A percentile compares a stretch with the other conserved stretches of the same genome.
Evolutionary conservation across 2,888 invertebrate species (phyloP).

Genomic region (Pammene aurita): DNA sequence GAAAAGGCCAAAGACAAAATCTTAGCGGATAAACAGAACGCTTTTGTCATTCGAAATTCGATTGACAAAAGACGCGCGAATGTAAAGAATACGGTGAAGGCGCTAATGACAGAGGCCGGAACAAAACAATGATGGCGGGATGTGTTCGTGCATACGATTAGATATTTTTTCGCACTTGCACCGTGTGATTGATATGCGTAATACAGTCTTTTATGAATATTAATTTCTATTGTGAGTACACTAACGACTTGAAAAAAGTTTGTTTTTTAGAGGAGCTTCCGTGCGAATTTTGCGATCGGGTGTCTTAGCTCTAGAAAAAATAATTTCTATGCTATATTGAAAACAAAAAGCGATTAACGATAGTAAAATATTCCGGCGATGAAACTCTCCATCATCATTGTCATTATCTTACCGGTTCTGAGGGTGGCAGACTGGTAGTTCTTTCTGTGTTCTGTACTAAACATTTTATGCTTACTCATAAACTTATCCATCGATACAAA

Average conservation of each 20-base stretch:
- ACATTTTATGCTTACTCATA: too few relatives aligned
- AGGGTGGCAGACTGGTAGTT: too few relatives aligned
- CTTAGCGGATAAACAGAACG: conserved; percentile 77
- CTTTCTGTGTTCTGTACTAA: too few relatives aligned
- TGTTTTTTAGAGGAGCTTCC: conserved; percentile 61
- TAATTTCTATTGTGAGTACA: conserved; percentile 68
- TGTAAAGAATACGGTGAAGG: conserved; percentile 49
- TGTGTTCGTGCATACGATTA: conserved; percentile 77
- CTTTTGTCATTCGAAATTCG: conserved; percentile 70
- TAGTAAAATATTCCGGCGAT: neutral
- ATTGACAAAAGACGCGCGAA: conserved; percentile 54
- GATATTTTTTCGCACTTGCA: conserved; percentile 73
- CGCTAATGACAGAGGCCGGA: conserved; percentile 74
- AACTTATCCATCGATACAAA: too few relatives aligned
- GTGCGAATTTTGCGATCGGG: conserved; percentile 66
- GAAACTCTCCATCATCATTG: neutral
- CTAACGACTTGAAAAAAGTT: conserved; percentile 56
- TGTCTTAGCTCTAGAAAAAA: conserved; percentile 49
- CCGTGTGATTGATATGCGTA: conserved; percentile 79
- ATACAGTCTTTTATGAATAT: conserved; percentile 77
- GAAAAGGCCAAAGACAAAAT: conserved; percentile 61
- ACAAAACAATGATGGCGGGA: conserved; percentile 70
- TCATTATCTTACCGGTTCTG: neutral
- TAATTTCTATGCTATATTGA: conserved; percentile 39
- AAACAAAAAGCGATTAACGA: neutral